A percentile compares a stretch with the other conserved stretches of the same genome.
Conservation (phyloP, 1,140 invertebrate species). For the Papilio xuthus region DNA sequence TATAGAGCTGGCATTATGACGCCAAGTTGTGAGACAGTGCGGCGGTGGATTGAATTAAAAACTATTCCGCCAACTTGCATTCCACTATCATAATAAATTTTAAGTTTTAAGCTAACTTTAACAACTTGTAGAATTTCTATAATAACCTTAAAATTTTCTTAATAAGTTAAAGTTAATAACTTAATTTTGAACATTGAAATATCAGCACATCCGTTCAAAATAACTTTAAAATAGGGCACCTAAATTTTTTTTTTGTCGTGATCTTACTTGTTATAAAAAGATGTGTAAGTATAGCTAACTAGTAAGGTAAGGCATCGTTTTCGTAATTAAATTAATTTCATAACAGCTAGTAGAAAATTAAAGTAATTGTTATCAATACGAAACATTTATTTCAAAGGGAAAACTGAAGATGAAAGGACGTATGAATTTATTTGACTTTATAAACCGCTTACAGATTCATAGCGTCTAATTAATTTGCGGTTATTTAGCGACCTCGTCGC, state of each 20-base stretch:
- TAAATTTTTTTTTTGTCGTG: too few species aligned
- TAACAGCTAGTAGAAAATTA: not conserved
- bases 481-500: not conserved
- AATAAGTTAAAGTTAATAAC: not conserved
- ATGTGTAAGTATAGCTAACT: too few species aligned
- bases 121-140: not conserved
- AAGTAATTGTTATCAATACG: not conserved
- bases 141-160: not conserved
- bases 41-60: not conserved
- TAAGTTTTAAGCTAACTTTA: not conserved
- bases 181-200: not conserved
- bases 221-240: not conserved
- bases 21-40: conserved; percentile 3
- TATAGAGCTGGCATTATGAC: not conserved
- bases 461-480: conserved; percentile 7
- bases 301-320: too few species aligned
- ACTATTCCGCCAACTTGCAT: not conserved
- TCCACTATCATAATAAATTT: not conserved
- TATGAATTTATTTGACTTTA: not conserved
- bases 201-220: not conserved
- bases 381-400: not conserved
- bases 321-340: too few species aligned
- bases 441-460: not conserved
- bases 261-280: not conserved
- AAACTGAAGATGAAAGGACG: not conserved